phyloP scores from a whole-genome alignment of 2,888 invertebrate species.

The Xestia ashworthii region DNA sequence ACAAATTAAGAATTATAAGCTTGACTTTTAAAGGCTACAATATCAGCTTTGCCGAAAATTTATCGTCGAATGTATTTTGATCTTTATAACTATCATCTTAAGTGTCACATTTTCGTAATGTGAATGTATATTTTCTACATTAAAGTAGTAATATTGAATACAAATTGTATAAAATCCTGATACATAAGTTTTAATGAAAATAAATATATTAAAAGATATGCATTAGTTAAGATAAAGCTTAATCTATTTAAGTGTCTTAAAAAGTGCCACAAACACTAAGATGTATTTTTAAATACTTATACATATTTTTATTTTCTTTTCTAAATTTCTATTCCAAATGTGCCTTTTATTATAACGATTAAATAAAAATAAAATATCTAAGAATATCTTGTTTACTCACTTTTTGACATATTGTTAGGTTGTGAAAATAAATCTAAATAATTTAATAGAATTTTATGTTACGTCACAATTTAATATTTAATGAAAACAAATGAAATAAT shows the following conservation, averaged over 20 bases:
- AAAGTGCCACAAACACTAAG: conserved; percentile 68
- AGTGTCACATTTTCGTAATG: conserved; percentile 44
- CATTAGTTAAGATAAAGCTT: conserved; percentile 53
- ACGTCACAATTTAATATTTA: conserved; percentile 73
- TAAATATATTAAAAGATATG: conserved; percentile 41
- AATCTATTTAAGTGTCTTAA: conserved; percentile 62
- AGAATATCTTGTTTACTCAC: conserved; percentile 32
- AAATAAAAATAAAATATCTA: conserved; percentile 16
- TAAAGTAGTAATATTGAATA: conserved; percentile 46
- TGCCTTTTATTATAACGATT: conserved; percentile 61
- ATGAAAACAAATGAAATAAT: conserved; percentile 62
- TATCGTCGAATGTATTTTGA: conserved; percentile 33
- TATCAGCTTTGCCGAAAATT: conserved; percentile 16
- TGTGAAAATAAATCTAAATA: conserved; percentile 76
- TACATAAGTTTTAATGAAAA: conserved; percentile 50
- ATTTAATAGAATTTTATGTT: conserved; percentile 66
- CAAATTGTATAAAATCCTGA: conserved; percentile 62
- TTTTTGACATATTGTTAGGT: conserved; percentile 73
- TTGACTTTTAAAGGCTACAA: conserved; percentile 35
- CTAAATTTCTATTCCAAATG: conserved; percentile 60
- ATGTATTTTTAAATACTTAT: conserved; percentile 50
- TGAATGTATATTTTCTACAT: conserved; percentile 54
- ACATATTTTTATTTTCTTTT: conserved; percentile 33
- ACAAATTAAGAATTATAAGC: conserved; percentile 64
- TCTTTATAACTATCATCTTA: conserved; percentile 44